Base-by-base conservation (phyloP, 2,888 invertebrate species). In the Andrena minutula region DNA sequence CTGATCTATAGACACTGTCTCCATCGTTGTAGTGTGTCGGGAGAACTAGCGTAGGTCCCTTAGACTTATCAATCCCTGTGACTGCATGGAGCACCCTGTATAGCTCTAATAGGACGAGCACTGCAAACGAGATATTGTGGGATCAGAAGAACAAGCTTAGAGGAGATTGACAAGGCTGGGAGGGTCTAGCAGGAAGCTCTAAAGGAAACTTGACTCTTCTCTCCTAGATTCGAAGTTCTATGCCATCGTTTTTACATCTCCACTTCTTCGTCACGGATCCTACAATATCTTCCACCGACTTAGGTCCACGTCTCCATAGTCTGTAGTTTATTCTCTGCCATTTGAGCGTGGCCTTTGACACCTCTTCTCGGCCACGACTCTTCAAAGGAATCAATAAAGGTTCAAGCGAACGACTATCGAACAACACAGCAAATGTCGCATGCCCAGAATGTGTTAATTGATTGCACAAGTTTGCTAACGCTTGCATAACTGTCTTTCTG, bases 1-100 rank as follows among this genome's bases (percentile, higher is more conserved):
- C 71, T n/a, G 6, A 12, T 16, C 3, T 32, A 47, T 7, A 32
- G 10, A 61, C 28, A 71, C 41, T 16, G 49, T 61, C 28, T 23
- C n/a, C 26, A 23, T 12, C 26, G 30, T 32, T 23, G 12, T 63
- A 35, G 4, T 12, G n/a, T 30, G 28, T 41, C 8, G 5, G 7
- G 12, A 26, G 30, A 53, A 47, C 23, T 51, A 28, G 6, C 51
- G 10, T 76, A 47, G 49, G 30, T 61, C 35, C 12, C 10, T 64
- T 60, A 65, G 30, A 60, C 1, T 10, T 10, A 26, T 20, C 26
- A 10, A 49, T 63, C 23, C 47, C 16, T 61, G n/a, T 23, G 26
- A 66, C 47, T 47, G 80, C 80, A 80, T 66, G 80, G 12, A 35
- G 32, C 51, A 41, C 10, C 69, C 64, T 56, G 56, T 41, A 10